A percentile compares a stretch with the other conserved stretches of the same genome.
These are phyloP conservation scores for Scelioninae gen. 1 DNA, from an alignment of 2,888 invertebrate species.

Conservation along the genomic window DNA sequence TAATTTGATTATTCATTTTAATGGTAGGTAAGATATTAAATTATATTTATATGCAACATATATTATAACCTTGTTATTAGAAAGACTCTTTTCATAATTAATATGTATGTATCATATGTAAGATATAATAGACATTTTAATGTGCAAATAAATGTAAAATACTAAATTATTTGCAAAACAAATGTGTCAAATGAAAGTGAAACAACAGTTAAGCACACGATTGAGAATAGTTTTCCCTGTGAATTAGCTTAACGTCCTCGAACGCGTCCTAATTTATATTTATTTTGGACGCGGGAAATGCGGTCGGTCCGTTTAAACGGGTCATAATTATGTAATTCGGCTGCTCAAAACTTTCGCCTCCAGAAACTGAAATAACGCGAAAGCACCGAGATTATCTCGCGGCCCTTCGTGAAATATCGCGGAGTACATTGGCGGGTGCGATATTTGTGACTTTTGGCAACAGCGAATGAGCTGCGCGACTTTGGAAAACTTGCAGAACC, in stretches of 20 bases:
- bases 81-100: no score
- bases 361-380: slow-evolving; percentile 70
- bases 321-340: slow-evolving; percentile 68
- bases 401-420: slow-evolving; percentile 61
- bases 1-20: no score
- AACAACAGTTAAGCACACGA: not conserved
- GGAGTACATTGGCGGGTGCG: slow-evolving; percentile 49
- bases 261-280: slow-evolving; percentile 52
- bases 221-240: no score
- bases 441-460: slow-evolving; percentile 72
- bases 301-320: slow-evolving; percentile 64
- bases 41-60: no score
- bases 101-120: no score
- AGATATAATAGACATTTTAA: no score
- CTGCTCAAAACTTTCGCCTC: slow-evolving; percentile 62
- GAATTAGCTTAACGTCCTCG: no score
- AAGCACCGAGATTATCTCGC: slow-evolving; percentile 59
- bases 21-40: no score
- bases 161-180: no score
- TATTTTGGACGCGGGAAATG: slow-evolving; percentile 65
- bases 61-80: no score
- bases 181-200: no score
- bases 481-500: slow-evolving; percentile 68
- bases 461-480: slow-evolving; percentile 34
- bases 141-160: no score